Evolutionary conservation across 2,888 invertebrate genomes (phyloP), one percentile per base, ranked within the genome.

Genomic region (Hemithea aestivaria): DNA sequence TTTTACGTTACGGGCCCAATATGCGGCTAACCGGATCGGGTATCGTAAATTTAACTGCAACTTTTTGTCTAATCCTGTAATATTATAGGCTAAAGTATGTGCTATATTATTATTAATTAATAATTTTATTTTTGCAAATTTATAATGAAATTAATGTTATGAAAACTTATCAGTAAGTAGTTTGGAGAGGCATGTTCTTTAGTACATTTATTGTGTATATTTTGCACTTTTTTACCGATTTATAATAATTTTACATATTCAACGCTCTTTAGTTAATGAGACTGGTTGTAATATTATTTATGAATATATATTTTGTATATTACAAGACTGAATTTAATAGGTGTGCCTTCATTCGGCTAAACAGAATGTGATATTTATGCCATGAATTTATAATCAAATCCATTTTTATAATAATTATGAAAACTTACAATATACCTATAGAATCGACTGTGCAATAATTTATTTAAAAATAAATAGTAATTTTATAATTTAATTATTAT

Each of bases 341-440:
- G 33, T 20, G n/a, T n/a, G n/a, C 39, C 10, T 16, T 30, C n/a
- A 7, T n/a, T n/a, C 20, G 39, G 39, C 29, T 27, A 4, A 26
- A 28, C 23, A 41, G 20, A 40, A 34, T 51, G 48, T 56, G 58
- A 51, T 55, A 50, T 27, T 23, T 33, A 40, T 31, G 26, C 41
- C 45, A 48, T 45, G 47, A 44, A 20, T 23, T 34, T 28, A 26
- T 31, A 11, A 20, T 26, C 23, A 25, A 10, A 34, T 16, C 10
- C 28, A 11, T 27, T 23, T 7, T 25, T 8, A 12, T n/a, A 25
- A 6, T 27, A 23, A 7, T 10, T 10, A 25, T 22, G n/a, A n/a
- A n/a, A n/a, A n/a, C n/a, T n/a, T n/a, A n/a, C n/a, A n/a, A n/a
- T n/a, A n/a, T n/a, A n/a, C n/a, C n/a, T n/a, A n/a, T n/a, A n/a